Conservation (phyloP, 2,797 vertebrate genomes). For the Enteromius trimaculatus region DNA sequence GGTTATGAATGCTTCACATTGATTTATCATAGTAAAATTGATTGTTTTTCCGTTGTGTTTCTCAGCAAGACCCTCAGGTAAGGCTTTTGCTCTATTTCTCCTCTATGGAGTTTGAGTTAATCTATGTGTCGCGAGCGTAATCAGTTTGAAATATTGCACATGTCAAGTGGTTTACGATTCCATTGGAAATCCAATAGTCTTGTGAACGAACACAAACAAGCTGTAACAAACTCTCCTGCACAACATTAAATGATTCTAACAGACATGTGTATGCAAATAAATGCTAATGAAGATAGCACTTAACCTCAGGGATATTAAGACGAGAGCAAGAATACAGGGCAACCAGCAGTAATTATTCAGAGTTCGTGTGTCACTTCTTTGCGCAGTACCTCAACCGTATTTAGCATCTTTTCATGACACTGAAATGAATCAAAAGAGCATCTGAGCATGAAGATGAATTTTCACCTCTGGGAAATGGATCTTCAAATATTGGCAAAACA, state of each 20-base stretch:
- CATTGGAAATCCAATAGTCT: conserved; percentile 3
- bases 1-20: not conserved
- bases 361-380: not conserved
- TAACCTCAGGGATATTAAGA: conserved; percentile 24
- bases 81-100: conserved; percentile 4
- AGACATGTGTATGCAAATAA: not conserved
- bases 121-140: not conserved
- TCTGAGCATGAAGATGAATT: conserved; percentile 53
- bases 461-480: conserved; percentile 43
- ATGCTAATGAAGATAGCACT: conserved; percentile 26
- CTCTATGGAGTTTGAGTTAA: not conserved
- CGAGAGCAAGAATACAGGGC: not conserved
- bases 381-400: not conserved
- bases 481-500: conserved; percentile 49
- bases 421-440: conserved; percentile 50
- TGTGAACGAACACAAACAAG: conserved; percentile 4
- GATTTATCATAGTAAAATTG: not conserved
- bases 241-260: conserved; percentile 7
- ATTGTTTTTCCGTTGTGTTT: not conserved
- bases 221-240: not conserved
- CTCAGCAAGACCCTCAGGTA: not conserved
- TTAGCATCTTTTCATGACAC: conserved; percentile 28
- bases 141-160: not conserved
- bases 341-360: conserved; percentile 5
- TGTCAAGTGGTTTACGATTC: conserved; percentile 7